Evolutionary conservation across 1,140 invertebrate species (phyloP), one percentile per base, ranked within the genome.

Genomic region (Microplitis mediator): DNA sequence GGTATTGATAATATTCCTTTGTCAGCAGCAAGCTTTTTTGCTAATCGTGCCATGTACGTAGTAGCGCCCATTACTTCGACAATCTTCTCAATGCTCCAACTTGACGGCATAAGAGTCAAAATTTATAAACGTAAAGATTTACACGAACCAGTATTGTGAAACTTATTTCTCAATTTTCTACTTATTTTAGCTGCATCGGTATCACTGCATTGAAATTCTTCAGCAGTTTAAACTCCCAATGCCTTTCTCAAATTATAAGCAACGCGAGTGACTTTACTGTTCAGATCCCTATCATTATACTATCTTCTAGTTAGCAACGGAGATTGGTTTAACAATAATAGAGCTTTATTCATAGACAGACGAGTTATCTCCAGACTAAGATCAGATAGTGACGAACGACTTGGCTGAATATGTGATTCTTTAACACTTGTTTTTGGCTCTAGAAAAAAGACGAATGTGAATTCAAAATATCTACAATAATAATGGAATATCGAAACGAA

Each of bases 361-460:
- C 61, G 66, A 54, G 58, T 74, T 8, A 67, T 75, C 16, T 39
- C 54, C 4, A 72, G 58, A 72, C 69, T 75, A 23, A 75, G 13
- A 45, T 68, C 34, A 5, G 65, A 68, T 60, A 64, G 13, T 39
- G 65, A 74, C 51, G 66, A 73, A 74, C 68, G 70, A 70, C 67
- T 74, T 69, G 70, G 67, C 11, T 58, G 32, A 45, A 66, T 65
- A 39, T 36, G 52, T 73, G 35, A 73, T 63, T 73, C 72, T 64
- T 54, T 3, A 32, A 3, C 4, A 73, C 72, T 73, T 73, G 72
- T 32, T 63, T 65, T 9, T 62, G 72, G 71, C 13, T 66, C 72
- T 73, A 50, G 52, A 73, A 69, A 69, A 69, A 62, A 61, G 62
- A 50, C 4, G 4, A 35, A 61, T 73, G 52, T 0, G 31, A 73